These are phyloP conservation scores for Eutrigla gurnardus DNA, from an alignment of 2,797 vertebrate species.

Conservation along the genomic window DNA sequence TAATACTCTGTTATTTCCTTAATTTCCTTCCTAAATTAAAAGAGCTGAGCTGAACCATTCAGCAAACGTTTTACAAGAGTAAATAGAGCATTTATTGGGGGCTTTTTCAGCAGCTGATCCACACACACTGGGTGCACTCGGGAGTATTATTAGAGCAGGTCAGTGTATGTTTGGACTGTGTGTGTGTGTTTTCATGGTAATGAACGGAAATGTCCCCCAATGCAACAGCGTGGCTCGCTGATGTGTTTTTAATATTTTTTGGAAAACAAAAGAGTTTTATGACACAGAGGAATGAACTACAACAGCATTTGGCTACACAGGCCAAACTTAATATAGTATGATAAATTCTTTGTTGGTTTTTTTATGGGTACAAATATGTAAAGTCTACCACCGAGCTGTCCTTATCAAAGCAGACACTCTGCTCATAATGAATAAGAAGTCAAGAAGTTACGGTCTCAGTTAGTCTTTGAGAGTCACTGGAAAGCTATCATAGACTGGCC, in stretches of 20 bases:
- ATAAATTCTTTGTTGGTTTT: not conserved
- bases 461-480: conserved; percentile 4
- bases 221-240: not conserved
- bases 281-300: not conserved
- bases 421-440: not conserved
- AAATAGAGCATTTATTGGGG: not conserved
- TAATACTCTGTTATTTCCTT: too few relatives aligned
- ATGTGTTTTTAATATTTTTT: not conserved
- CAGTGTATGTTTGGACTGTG: not conserved
- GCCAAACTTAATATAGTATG: not conserved
- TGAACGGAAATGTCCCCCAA: not conserved
- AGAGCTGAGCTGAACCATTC: not conserved
- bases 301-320: too few relatives aligned
- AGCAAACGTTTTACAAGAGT: not conserved
- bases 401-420: not conserved
- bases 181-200: not conserved
- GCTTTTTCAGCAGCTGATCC: not conserved
- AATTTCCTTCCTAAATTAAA: too few relatives aligned
- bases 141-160: not conserved
- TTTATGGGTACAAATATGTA: not conserved
- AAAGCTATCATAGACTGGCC: conserved; percentile 41
- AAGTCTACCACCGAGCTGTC: not conserved
- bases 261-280: not conserved
- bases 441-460: not conserved
- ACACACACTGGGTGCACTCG: not conserved